phyloP scores from a whole-genome alignment of 2,888 invertebrate species.

The Lochmaea crataegi region DNA sequence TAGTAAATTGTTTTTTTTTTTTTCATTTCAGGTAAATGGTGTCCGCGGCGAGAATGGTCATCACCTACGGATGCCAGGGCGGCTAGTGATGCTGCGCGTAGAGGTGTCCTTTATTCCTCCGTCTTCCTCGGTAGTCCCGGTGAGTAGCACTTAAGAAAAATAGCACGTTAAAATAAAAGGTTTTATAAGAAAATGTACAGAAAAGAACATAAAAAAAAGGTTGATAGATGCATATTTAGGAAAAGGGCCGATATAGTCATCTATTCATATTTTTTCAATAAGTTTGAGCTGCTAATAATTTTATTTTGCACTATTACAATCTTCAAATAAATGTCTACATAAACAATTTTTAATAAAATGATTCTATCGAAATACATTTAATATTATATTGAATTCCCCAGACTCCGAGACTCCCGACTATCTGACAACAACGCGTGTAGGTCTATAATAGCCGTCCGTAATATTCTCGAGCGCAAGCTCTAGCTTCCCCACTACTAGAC shows the following conservation, averaged over 20 bases:
- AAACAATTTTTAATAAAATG: too few species aligned
- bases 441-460: slow-evolving; percentile 3
- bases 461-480: slow-evolving; percentile 37
- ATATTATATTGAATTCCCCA: slow-evolving; percentile 19
- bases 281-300: too few species aligned
- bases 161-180: neutral
- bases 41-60: slow-evolving; percentile 89
- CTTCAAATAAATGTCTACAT: too few species aligned
- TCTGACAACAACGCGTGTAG: slow-evolving; percentile 4
- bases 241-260: too few species aligned
- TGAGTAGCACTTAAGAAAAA: slow-evolving; percentile 66
- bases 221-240: too few species aligned
- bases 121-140: slow-evolving; percentile 94
- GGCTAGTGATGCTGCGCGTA: slow-evolving; percentile 78
- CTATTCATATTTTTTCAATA: too few species aligned
- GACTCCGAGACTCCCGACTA: slow-evolving; percentile 10
- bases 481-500: slow-evolving; percentile 10
- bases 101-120: slow-evolving; percentile 89
- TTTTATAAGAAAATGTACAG: too few species aligned
- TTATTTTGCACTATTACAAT: too few species aligned
- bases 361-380: too few species aligned
- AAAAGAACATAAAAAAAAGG: too few species aligned
- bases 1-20: neutral
- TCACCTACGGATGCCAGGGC: slow-evolving; percentile 75
- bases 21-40: slow-evolving; percentile 85